Conservation (phyloP, 2,888 invertebrate genomes). For the Sesamia inferens region DNA sequence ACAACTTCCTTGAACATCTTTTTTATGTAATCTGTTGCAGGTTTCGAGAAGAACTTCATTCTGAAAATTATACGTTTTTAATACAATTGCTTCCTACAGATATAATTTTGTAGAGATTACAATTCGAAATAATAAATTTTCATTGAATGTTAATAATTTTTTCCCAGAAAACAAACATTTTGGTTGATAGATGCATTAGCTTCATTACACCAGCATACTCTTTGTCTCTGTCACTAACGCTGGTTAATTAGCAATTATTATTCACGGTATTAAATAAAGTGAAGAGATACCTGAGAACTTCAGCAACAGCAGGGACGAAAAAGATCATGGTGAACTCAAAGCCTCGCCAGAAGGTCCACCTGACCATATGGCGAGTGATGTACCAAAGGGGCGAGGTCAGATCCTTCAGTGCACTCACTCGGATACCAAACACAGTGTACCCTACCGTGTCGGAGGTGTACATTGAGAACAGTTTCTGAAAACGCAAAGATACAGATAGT, state of each 20-base stretch:
- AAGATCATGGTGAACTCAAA: conserved; percentile 80
- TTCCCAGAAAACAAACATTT: too few relatives aligned
- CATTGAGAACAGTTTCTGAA: conserved; percentile 81
- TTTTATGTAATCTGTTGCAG: conserved; percentile 77
- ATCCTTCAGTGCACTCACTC: conserved; percentile 77
- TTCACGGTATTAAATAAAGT: too few relatives aligned
- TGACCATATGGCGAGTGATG: conserved; percentile 82
- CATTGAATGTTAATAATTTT: too few relatives aligned
- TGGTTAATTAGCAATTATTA: too few relatives aligned
- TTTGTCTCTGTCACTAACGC: background rate
- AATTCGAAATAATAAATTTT: too few relatives aligned
- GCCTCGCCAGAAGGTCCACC: conserved; percentile 81
- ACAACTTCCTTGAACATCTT: conserved; percentile 77
- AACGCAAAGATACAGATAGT: background rate
- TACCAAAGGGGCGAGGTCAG: conserved; percentile 79
- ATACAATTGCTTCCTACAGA: background rate
- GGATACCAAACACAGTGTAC: conserved; percentile 79
- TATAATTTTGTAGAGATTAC: background rate
- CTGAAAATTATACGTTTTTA: conserved; percentile 64
- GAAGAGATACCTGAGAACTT: conserved; percentile 71
- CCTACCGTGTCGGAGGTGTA: conserved; percentile 83
- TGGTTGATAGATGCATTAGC: too few relatives aligned
- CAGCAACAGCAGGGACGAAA: conserved; percentile 76
- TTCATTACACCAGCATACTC: too few relatives aligned
- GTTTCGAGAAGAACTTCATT: conserved; percentile 77